These are phyloP conservation scores for Allobates femoralis DNA, from an alignment of 2,797 vertebrate genomes.

Conservation along the genomic window DNA sequence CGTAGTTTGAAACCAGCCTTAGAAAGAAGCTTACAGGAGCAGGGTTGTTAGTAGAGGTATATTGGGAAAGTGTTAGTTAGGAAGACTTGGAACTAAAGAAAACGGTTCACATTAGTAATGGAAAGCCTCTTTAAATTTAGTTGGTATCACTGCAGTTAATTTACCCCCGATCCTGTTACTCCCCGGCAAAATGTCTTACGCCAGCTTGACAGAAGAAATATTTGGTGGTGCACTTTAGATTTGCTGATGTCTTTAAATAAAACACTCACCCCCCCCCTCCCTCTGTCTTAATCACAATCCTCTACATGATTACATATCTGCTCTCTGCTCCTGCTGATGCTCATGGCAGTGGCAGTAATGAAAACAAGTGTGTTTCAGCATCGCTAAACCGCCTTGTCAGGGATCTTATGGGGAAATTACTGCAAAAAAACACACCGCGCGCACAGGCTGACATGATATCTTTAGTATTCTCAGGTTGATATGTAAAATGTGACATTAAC, in stretches of 20 bases:
- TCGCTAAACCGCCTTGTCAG: background rate
- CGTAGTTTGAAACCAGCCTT: too few species aligned
- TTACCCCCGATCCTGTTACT: background rate
- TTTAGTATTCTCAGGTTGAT: background rate
- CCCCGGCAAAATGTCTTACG: constrained; percentile 3
- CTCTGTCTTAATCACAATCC: constrained; percentile 62
- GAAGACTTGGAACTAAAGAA: too few species aligned
- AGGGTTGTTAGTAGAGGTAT: too few species aligned
- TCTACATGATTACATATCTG: constrained; percentile 59
- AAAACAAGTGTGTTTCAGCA: constrained; percentile 61
- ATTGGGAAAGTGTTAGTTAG: too few species aligned
- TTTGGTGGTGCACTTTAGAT: constrained; percentile 2
- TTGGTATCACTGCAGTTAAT: background rate
- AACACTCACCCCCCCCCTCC: constrained; percentile 38
- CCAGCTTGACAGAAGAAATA: constrained; percentile 20
- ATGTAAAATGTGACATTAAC: constrained; percentile 22
- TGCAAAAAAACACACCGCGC: background rate
- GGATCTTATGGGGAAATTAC: constrained; percentile 25
- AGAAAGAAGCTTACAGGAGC: too few species aligned
- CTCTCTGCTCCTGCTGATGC: constrained; percentile 61
- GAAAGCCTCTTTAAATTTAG: too few species aligned
- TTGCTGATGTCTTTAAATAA: constrained; percentile 19
- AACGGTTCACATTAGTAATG: too few species aligned
- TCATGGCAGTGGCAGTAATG: constrained; percentile 50
- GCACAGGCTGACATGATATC: background rate